phyloP scores from a whole-genome alignment of 2,888 invertebrate genomes.

The Yponomeuta plumbellus region DNA sequence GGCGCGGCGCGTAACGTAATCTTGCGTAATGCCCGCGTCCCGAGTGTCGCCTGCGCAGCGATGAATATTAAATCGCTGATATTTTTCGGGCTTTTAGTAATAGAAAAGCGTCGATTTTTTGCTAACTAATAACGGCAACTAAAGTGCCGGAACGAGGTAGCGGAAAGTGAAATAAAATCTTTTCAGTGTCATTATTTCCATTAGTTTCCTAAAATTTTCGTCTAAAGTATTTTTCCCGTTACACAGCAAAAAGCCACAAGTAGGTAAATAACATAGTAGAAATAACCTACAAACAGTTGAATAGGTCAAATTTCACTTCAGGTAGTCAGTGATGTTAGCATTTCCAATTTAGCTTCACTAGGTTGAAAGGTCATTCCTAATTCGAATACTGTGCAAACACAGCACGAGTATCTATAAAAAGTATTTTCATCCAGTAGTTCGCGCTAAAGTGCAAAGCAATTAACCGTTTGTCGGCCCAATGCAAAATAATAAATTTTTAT shows the following conservation, averaged over 20 bases:
- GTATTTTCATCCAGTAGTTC: background rate
- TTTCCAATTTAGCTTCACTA: background rate
- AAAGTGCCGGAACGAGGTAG: too few relatives aligned
- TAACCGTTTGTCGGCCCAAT: background rate
- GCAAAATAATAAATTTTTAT: background rate
- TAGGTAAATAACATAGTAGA: background rate
- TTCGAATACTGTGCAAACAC: background rate
- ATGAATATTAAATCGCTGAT: background rate
- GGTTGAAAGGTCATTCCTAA: background rate
- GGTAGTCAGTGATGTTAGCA: background rate
- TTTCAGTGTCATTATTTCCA: too few relatives aligned
- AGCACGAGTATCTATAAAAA: background rate
- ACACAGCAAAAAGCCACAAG: too few relatives aligned
- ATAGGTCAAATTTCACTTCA: background rate
- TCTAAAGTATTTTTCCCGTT: too few relatives aligned
- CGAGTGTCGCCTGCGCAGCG: conserved; percentile 32
- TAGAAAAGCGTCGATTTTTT: too few relatives aligned
- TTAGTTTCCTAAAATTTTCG: too few relatives aligned
- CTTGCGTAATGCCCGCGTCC: conserved; percentile 55
- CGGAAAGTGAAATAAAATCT: too few relatives aligned
- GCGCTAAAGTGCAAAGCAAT: background rate
- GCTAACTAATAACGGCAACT: too few relatives aligned
- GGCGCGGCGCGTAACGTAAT: conserved; percentile 46
- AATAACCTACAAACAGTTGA: background rate
- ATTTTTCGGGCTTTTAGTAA: background rate